These are phyloP conservation scores for Ormyrus thymus DNA, from an alignment of 2,888 invertebrate species.

Conservation along the genomic window DNA sequence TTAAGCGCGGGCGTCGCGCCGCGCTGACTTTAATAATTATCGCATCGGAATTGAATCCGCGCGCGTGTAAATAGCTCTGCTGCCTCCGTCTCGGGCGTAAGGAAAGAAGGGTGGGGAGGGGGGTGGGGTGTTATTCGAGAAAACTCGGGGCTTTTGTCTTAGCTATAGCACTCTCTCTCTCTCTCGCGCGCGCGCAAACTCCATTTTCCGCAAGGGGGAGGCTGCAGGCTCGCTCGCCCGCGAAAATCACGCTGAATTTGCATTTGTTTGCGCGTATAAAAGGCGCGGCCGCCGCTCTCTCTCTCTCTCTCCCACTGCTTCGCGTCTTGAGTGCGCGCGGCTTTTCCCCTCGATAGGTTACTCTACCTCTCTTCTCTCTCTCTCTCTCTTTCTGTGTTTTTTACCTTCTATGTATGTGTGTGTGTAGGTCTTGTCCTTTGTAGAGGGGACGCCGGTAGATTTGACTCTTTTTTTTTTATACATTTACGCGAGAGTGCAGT, in stretches of 20 bases:
- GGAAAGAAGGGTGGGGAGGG: too few relatives aligned
- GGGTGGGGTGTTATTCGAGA: neutral
- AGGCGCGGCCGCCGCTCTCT: neutral
- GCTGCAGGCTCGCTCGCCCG: neutral
- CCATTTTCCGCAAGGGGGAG: slow-evolving; percentile 29
- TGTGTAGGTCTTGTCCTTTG: neutral
- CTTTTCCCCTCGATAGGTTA: too few relatives aligned
- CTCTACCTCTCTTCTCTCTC: too few relatives aligned
- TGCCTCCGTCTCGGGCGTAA: too few relatives aligned
- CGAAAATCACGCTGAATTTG: slow-evolving; percentile 50
- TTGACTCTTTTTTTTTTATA: neutral
- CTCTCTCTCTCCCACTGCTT: too few relatives aligned
- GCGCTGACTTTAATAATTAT: slow-evolving; percentile 9
- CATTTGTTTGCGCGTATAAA: slow-evolving; percentile 50
- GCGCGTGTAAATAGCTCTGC: too few relatives aligned
- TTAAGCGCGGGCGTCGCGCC: too few relatives aligned
- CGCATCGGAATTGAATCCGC: neutral
- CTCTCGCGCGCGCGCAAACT: slow-evolving; percentile 5
- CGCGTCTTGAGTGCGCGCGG: too few relatives aligned
- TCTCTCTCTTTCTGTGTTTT: neutral
- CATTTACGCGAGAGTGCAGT: too few relatives aligned
- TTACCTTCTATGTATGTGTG: neutral
- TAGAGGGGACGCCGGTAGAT: neutral
- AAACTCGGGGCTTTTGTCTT: slow-evolving; percentile 33
- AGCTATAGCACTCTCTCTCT: too few relatives aligned